A percentile compares a stretch with the other conserved stretches of the same genome.
Evolutionary conservation across 2,888 invertebrate genomes (phyloP).

Genomic region (Xylota sylvarum): DNA sequence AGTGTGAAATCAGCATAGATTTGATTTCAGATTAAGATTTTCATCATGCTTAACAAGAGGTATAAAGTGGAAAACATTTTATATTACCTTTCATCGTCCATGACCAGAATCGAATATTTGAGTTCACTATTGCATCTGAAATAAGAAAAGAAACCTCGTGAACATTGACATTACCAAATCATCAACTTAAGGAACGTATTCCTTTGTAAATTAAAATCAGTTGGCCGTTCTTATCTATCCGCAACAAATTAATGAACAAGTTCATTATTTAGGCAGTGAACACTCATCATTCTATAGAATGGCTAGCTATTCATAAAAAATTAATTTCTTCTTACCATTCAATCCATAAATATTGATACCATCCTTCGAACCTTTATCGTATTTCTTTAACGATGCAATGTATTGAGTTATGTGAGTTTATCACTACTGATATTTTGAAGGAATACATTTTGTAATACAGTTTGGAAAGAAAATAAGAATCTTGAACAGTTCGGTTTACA

Average conservation of each 20-base stretch:
- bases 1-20: conserved; percentile 66
- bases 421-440: neutral
- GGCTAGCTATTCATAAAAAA: too few species aligned
- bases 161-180: too few species aligned
- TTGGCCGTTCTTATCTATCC: conserved; percentile 83
- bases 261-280: conserved; percentile 67
- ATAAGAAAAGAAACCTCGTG: neutral
- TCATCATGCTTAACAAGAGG: conserved; percentile 46
- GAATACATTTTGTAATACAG: neutral
- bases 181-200: neutral
- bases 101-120: neutral
- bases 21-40: conserved; percentile 64
- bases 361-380: neutral
- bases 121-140: neutral
- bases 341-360: conserved; percentile 1
- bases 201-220: conserved; percentile 77
- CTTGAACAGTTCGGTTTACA: too few species aligned
- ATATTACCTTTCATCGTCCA: neutral
- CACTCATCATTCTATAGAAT: conserved; percentile 60
- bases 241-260: conserved; percentile 78
- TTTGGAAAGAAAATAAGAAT: neutral
- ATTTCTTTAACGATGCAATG: neutral
- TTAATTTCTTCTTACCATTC: conserved; percentile 16
- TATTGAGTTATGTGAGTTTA: neutral
- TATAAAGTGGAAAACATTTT: neutral